Conservation (phyloP, 1,140 invertebrate genomes). For the Agraylea sexmaculata region DNA sequence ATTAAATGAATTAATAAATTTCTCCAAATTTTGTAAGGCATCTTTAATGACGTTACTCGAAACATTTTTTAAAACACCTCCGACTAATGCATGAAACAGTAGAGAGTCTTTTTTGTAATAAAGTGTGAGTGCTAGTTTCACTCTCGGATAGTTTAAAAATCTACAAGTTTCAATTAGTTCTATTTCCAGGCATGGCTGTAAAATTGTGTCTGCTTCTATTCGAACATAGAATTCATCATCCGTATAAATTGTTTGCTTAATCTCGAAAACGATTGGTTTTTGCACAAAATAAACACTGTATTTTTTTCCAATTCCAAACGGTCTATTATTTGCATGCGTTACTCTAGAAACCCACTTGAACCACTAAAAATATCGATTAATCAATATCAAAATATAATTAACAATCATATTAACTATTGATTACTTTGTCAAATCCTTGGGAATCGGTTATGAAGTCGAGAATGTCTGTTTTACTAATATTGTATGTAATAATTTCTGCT, state of each 20-base stretch:
- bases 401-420: neutral
- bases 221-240: constrained; percentile 1
- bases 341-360: constrained; percentile 11
- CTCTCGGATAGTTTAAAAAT: constrained; percentile 7
- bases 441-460: constrained; percentile 10
- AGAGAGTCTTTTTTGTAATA: constrained; percentile 6
- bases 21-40: constrained; percentile 7
- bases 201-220: constrained; percentile 7
- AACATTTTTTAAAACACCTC: constrained; percentile 9
- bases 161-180: constrained; percentile 2
- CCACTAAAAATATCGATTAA: constrained; percentile 12
- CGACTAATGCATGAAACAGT: constrained; percentile 7
- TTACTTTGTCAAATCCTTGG: constrained; percentile 11
- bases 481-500: constrained; percentile 6
- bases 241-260: constrained; percentile 4
- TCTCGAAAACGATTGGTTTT: constrained; percentile 10
- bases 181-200: constrained; percentile 11
- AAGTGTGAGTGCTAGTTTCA: constrained; percentile 6
- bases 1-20: constrained; percentile 5
- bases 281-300: constrained; percentile 9
- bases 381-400: neutral
- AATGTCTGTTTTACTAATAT: constrained; percentile 6
- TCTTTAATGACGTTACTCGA: constrained; percentile 9
- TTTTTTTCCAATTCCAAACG: constrained; percentile 9
- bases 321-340: constrained; percentile 6